These are phyloP conservation scores for Erythrocercus mccallii DNA, from an alignment of 2,113 vertebrate genomes.

Conservation along the genomic window DNA sequence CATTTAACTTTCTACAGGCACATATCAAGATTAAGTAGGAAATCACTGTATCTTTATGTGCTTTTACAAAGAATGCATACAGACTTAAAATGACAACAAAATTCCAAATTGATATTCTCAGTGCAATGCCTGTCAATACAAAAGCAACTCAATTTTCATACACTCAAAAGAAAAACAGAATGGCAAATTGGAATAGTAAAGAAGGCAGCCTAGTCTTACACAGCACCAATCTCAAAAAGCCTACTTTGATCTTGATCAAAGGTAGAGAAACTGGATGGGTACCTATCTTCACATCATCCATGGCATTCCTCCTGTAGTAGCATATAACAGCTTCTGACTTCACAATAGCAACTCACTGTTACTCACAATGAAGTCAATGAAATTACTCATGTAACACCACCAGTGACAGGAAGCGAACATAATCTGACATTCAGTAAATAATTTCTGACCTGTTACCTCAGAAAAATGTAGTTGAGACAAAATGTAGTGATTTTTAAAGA, in stretches of 20 bases:
- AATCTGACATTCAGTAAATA: not conserved
- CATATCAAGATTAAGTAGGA: conserved; percentile 38
- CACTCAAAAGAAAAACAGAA: conserved; percentile 38
- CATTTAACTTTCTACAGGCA: conserved; percentile 30
- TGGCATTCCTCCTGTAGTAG: not conserved
- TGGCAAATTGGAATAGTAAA: conserved; percentile 24
- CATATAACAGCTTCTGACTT: not conserved
- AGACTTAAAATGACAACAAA: conserved; percentile 49
- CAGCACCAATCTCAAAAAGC: not conserved
- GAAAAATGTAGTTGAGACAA: not conserved
- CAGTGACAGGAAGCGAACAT: not conserved
- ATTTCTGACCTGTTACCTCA: not conserved
- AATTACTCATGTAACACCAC: not conserved
- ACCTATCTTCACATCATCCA: not conserved
- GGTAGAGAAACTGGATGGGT: not conserved
- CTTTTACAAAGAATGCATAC: conserved; percentile 11
- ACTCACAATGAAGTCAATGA: not conserved
- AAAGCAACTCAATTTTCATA: conserved; percentile 43
- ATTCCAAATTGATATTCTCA: conserved; percentile 52
- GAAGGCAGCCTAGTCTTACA: not conserved
- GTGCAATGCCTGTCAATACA: conserved; percentile 47
- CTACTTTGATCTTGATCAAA: conserved; percentile 63
- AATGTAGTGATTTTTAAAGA: not conserved
- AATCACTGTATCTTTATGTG: conserved; percentile 8
- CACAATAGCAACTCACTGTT: not conserved